These are phyloP conservation scores for Anguilla megastoma DNA, from an alignment of 2,797 vertebrate genomes.

Conservation along the genomic window DNA sequence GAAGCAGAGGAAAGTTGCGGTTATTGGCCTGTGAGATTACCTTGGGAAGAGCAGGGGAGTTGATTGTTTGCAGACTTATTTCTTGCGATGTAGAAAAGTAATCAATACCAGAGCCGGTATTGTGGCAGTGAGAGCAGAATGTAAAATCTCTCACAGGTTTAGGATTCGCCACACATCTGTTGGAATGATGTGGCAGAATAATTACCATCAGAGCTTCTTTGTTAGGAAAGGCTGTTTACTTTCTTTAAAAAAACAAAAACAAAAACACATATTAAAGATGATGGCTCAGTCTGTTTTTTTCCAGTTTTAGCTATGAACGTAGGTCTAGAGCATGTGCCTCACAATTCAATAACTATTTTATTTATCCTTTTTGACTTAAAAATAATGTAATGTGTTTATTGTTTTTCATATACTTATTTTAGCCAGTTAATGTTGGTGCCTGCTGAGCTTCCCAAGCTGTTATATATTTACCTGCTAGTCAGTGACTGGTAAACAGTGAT, in stretches of 20 bases:
- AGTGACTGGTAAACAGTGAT: not conserved
- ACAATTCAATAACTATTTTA: not conserved
- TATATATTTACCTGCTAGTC: not conserved
- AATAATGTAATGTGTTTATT: not conserved
- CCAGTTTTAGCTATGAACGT: not conserved
- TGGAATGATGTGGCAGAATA: not conserved
- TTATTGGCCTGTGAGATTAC: not conserved
- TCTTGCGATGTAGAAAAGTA: not conserved
- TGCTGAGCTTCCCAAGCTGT: not conserved
- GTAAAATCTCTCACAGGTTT: not conserved
- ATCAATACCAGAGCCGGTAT: not conserved
- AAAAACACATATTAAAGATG: not conserved
- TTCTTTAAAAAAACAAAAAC: not conserved
- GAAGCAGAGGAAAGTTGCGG: not conserved
- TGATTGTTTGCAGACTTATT: constrained; percentile 9
- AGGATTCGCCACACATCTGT: not conserved
- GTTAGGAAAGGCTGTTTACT: not conserved
- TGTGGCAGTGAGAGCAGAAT: not conserved
- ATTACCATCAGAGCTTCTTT: not conserved
- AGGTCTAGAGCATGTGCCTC: not conserved
- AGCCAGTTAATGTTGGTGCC: not conserved
- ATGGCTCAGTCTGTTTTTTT: not conserved
- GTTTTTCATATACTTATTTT: not conserved
- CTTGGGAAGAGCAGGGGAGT: not conserved
- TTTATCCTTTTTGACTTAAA: not conserved